phyloP scores from a whole-genome alignment of 2,888 invertebrate species.

The Macroteleia sp. region DNA sequence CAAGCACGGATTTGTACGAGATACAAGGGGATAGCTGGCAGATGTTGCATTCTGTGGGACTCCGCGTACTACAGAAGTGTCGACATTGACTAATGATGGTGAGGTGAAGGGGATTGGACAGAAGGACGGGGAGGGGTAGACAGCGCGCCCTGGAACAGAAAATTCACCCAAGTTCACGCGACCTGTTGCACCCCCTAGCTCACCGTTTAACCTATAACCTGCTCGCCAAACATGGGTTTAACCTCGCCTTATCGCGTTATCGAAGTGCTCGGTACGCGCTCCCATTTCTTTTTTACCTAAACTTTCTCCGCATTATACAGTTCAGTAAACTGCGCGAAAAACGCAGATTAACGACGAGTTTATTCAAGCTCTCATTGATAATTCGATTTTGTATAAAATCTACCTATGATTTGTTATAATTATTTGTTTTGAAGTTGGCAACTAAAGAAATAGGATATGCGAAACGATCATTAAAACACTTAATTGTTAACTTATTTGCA shows the following conservation, averaged over 20 bases:
- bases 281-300: constrained; percentile 61
- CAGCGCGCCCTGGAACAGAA: constrained; percentile 82
- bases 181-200: constrained; percentile 84
- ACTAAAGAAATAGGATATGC: no score
- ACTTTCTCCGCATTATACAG: constrained; percentile 53
- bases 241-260: constrained; percentile 84
- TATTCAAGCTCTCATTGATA: no score
- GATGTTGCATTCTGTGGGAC: constrained; percentile 79
- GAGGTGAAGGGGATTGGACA: constrained; percentile 75
- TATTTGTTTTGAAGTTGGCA: no score
- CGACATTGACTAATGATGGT: constrained; percentile 84
- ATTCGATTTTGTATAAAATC: no score
- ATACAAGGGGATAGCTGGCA: constrained; percentile 78
- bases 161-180: constrained; percentile 84
- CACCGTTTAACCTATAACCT: constrained; percentile 84
- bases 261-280: constrained; percentile 74
- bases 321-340: constrained; percentile 45
- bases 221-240: constrained; percentile 84
- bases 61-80: constrained; percentile 80
- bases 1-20: constrained; percentile 75
- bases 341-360: constrained; percentile 49
- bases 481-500: no score
- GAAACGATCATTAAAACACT: no score
- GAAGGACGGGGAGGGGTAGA: constrained; percentile 76
- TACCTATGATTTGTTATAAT: no score